These are phyloP conservation scores for Cheirogaleus medius DNA, from an alignment of 2,113 vertebrate species.

Conservation along the genomic window DNA sequence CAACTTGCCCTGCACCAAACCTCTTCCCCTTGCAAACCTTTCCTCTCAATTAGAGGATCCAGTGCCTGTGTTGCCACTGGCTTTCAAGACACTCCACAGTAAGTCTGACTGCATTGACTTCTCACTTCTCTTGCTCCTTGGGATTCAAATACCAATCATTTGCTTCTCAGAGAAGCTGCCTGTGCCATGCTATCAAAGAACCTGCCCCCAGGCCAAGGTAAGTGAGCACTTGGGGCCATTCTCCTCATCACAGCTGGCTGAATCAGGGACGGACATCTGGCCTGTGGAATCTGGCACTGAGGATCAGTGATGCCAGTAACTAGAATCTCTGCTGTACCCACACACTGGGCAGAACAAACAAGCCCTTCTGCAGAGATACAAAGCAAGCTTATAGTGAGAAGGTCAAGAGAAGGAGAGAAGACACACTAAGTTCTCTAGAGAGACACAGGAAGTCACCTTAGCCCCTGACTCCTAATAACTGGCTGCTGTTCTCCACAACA, in stretches of 20 bases:
- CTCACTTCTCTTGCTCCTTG: neutral
- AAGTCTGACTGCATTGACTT: neutral
- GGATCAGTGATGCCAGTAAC: neutral
- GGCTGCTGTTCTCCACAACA: neutral
- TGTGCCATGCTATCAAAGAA: neutral
- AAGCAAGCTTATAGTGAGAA: neutral
- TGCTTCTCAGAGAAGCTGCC: neutral
- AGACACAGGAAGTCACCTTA: neutral
- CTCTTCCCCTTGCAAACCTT: neutral
- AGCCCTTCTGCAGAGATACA: neutral
- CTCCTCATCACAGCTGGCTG: neutral
- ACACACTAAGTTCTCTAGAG: neutral
- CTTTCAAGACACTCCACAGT: neutral
- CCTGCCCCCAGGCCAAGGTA: neutral
- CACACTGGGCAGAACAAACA: neutral
- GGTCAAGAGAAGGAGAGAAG: neutral
- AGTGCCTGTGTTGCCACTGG: neutral
- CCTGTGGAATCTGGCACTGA: neutral
- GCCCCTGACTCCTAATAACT: neutral
- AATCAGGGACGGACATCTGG: neutral
- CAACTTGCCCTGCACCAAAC: neutral
- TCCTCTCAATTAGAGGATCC: neutral
- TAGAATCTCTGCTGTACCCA: neutral
- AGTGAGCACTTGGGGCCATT: neutral
- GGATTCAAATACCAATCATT: neutral